Percentiles rank a stretch among this genome's conserved stretches.
Evolutionary conservation across 2,888 invertebrate genomes (phyloP).

Genomic region (Drosophila planitibia): DNA sequence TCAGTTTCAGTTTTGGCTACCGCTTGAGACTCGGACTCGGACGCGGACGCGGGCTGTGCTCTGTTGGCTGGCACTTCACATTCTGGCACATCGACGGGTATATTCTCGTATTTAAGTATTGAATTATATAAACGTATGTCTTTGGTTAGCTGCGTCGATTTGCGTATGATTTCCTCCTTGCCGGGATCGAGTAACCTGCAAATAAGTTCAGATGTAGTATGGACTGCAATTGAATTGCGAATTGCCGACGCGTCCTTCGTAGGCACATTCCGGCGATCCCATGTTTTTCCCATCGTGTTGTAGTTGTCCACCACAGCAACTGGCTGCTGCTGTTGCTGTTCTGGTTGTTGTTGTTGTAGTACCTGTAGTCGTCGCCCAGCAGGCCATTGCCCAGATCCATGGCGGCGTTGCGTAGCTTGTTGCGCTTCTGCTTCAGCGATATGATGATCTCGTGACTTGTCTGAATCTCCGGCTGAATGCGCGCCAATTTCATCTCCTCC

Average conservation of each 20-base stretch:
- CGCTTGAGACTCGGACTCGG: neutral
- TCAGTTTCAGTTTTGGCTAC: neutral
- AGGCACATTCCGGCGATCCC: constrained; percentile 53
- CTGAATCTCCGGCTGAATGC: constrained; percentile 82
- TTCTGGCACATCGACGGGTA: constrained; percentile 19
- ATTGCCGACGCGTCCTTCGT: constrained; percentile 30
- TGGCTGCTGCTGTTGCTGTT: constrained; percentile 26
- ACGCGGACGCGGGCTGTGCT: neutral
- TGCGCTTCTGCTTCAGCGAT: constrained; percentile 77
- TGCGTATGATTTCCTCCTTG: constrained; percentile 73
- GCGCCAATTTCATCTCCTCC: constrained; percentile 78
- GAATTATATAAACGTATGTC: constrained; percentile 83
- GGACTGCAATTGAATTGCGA: constrained; percentile 4
- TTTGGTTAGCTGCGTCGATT: constrained; percentile 76
- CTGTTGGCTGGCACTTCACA: neutral
- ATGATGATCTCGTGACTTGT: constrained; percentile 79
- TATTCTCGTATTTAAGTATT: constrained; percentile 64
- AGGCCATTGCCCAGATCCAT: constrained; percentile 76
- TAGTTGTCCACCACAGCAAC: constrained; percentile 32
- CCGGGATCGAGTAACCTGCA: constrained; percentile 79
- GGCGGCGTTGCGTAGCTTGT: constrained; percentile 78
- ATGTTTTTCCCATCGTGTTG: constrained; percentile 22
- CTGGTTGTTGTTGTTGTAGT: constrained; percentile 49
- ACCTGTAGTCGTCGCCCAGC: constrained; percentile 77
- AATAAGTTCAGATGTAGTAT: constrained; percentile 42